phyloP scores from a whole-genome alignment of 2,797 vertebrate species.

The Phoeniculus purpureus region DNA sequence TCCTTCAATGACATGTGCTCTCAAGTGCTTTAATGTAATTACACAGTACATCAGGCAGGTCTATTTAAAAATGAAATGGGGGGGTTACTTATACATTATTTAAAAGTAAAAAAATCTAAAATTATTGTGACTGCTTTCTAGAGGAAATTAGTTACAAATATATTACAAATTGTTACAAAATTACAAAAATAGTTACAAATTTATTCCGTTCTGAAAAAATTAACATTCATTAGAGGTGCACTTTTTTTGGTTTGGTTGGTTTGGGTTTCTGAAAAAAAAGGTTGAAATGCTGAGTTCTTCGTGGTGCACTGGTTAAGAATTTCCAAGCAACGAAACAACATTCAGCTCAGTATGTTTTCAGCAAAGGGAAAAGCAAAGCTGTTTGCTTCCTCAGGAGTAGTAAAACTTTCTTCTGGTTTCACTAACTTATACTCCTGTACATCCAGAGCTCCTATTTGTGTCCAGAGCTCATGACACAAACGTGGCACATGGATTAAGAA shows the following conservation, averaged over 20 bases:
- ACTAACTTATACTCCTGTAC: rapidly evolving
- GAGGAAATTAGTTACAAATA: neutral
- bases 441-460: neutral
- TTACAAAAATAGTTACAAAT: no score
- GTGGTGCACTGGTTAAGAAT: neutral
- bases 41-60: neutral
- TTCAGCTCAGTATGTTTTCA: neutral
- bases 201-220: neutral
- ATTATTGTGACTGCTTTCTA: neutral
- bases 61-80: neutral
- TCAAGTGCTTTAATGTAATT: neutral
- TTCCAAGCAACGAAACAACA: neutral
- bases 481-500: neutral
- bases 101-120: neutral
- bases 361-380: neutral
- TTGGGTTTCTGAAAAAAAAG: neutral
- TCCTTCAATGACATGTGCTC: neutral
- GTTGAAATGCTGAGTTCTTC: neutral
- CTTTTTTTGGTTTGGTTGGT: neutral
- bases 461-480: neutral
- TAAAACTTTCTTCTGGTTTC: neutral
- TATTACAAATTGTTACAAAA: neutral
- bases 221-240: neutral
- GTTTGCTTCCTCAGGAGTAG: neutral
- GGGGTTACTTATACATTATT: rapidly evolving